phyloP scores from a whole-genome alignment of 2,797 vertebrate genomes.

The Phoebastria nigripes region DNA sequence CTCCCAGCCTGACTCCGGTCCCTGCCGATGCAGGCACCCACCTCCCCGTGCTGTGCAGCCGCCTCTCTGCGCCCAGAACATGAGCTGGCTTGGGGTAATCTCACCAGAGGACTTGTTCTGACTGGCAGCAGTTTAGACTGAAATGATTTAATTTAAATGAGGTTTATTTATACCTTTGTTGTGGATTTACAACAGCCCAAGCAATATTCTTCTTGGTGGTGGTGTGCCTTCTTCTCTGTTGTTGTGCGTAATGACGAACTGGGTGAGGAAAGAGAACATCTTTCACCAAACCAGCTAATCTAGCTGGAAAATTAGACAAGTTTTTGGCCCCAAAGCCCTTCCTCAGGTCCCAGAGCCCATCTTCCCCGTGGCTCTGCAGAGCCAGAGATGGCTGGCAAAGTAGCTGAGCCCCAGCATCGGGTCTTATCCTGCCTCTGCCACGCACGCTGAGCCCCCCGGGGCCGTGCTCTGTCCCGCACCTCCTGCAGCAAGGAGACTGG shows the following conservation, averaged over 20 bases:
- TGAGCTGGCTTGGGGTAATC: not conserved
- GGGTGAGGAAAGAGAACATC: not conserved
- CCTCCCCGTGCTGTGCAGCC: not conserved
- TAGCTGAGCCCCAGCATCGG: not conserved
- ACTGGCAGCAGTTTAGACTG: not conserved
- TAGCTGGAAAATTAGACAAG: not conserved
- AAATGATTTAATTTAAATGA: not conserved
- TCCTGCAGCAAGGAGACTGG: slow-evolving; percentile 83
- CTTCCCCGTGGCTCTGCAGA: not conserved
- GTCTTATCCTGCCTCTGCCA: not conserved
- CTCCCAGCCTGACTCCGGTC: not conserved
- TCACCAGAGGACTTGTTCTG: not conserved
- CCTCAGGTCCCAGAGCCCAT: not conserved
- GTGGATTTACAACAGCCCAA: not conserved
- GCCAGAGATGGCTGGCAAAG: not conserved
- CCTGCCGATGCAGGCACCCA: not conserved
- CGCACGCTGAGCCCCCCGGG: fast-evolving
- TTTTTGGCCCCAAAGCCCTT: not conserved
- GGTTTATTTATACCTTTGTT: not conserved
- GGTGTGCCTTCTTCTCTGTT: not conserved
- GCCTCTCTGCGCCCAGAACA: too few relatives aligned
- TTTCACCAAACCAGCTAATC: not conserved
- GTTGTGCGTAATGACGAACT: not conserved
- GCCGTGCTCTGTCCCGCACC: not conserved
- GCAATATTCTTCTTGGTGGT: not conserved